Percentiles rank a stretch among this genome's conserved stretches.
phyloP scores from a whole-genome alignment of 35 echinoderm and acorn worm genomes.

The Amphiura filiformis region DNA sequence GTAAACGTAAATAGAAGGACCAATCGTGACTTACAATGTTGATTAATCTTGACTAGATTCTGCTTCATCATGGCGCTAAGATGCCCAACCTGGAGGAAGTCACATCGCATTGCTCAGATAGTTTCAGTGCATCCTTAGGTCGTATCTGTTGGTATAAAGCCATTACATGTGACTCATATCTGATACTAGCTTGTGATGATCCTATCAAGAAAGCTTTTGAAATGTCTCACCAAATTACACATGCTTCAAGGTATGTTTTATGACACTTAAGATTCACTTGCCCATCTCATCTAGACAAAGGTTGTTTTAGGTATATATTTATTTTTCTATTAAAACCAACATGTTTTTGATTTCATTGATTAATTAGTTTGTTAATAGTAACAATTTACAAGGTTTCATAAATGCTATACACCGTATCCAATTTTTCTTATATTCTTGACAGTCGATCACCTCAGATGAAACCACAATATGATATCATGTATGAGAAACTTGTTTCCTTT shows the following conservation, averaged over 20 bases:
- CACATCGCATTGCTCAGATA: neutral
- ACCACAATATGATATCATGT: neutral
- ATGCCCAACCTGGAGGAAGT: neutral
- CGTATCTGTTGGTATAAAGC: neutral
- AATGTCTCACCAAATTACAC: neutral
- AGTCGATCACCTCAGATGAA: neutral
- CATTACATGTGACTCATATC: neutral
- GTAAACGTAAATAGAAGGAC: no score
- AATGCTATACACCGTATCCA: no score
- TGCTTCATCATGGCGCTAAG: neutral
- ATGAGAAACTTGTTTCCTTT: neutral
- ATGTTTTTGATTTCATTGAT: no score
- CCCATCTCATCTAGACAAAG: no score
- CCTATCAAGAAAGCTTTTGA: neutral
- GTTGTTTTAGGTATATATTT: no score
- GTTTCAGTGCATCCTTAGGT: neutral
- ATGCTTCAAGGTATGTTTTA: no score
- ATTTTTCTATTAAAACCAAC: no score
- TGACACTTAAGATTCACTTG: no score
- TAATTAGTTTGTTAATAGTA: no score
- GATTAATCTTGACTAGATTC: no score
- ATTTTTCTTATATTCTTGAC: neutral
- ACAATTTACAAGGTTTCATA: no score
- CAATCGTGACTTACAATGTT: no score
- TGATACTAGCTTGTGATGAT: neutral